Evolutionary conservation across 1,140 invertebrate species (phyloP), one percentile per base, ranked within the genome.

Genomic region (Brachionus koreanus): DNA sequence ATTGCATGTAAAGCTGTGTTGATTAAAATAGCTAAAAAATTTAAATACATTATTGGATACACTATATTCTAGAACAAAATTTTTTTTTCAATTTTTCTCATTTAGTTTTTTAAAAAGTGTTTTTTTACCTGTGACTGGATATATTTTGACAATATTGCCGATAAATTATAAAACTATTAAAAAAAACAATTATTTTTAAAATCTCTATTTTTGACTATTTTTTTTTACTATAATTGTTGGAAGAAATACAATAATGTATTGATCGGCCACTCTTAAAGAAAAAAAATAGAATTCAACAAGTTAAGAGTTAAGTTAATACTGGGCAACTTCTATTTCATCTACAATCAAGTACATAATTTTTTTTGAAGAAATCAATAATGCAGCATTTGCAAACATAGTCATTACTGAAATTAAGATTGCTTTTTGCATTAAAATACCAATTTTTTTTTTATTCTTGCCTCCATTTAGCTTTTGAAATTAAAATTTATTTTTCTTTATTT

Each of bases 401-500:
- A 82, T 49, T 16, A 65, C 29, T 25, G 63, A 46, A 23, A 82
- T 72, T 13, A 82, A 29, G 33, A 82, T 43, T 25, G 79, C 79
- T 46, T 74, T 74, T 72, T 82, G 79, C 42, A 82, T 37, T 35
- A 82, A 4, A n/a, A 82, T 46, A 9, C 79, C 79, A 16, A 82
- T 49, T 43, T 57, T 57, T 35, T 72, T 65, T 49, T 67, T 65
- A 52, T 82, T 67, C 0, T 57, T 19, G 2, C 42, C 79, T 35
- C 79, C 79, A 13, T 65, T 43, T 12, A 65, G 42, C 74, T 77
- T 46, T 19, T 5, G 46, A 43, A 52, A 42, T 19, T 76, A 9
- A 13, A 33, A 23, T 19, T 75, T 16, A 7, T 4, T 3, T 25
- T 43, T 10, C 19, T 12, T 16, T 39, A 23, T 13, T 23, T 13